These are phyloP conservation scores for Lycaena phlaeas DNA, from an alignment of 2,888 invertebrate species.

Conservation along the genomic window DNA sequence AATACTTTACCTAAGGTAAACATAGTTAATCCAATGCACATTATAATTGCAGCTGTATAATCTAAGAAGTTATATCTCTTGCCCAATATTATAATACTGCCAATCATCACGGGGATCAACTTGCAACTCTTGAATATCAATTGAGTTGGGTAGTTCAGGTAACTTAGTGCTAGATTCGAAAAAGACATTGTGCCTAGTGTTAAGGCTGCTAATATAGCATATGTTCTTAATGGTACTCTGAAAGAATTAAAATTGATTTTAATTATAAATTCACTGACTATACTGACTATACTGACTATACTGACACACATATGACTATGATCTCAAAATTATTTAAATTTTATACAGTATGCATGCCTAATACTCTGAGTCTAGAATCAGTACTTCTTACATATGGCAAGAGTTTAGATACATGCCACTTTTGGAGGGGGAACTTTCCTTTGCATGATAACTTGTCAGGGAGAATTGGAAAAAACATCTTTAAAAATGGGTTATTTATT, in stretches of 20 bases:
- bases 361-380: no score
- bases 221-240: constrained; percentile 88
- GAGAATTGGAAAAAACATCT: no score
- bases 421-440: no score
- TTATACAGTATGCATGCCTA: no score
- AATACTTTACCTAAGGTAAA: constrained; percentile 85
- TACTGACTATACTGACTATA: no score
- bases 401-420: no score
- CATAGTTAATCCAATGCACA: constrained; percentile 92
- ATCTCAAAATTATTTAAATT: no score
- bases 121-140: constrained; percentile 99
- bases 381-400: no score
- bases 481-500: no score
- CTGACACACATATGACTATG: no score
- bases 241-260: constrained; percentile 29
- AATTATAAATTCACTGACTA: neutral
- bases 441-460: no score
- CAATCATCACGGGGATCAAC: constrained; percentile 94
- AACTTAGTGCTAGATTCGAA: constrained; percentile 94
- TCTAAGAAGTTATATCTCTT: constrained; percentile 89
- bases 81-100: constrained; percentile 92
- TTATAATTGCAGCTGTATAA: constrained; percentile 85
- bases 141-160: constrained; percentile 97
- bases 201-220: constrained; percentile 85
- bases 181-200: constrained; percentile 97